These are phyloP conservation scores for Zapornia atra DNA, from an alignment of 2,113 vertebrate species.

Conservation along the genomic window DNA sequence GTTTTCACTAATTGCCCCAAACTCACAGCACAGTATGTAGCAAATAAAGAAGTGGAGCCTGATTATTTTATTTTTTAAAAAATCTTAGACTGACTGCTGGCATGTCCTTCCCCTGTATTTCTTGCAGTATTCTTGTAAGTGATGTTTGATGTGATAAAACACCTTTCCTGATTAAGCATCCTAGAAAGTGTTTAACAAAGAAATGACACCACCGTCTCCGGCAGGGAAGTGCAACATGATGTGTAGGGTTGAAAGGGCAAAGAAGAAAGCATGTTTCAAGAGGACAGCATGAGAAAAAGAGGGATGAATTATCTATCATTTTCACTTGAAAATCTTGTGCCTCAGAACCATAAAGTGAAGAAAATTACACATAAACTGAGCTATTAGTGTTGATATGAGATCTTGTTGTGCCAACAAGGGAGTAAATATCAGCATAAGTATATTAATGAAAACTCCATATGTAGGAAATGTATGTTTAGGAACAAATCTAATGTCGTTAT, in stretches of 20 bases:
- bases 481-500: background rate
- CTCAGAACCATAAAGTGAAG: background rate
- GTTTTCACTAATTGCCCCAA: background rate
- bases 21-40: background rate
- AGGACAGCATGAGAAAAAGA: background rate
- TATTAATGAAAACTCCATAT: background rate
- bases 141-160: background rate
- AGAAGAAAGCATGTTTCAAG: background rate
- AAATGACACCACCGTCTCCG: background rate
- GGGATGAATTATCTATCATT: background rate
- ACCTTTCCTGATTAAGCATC: background rate
- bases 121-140: background rate
- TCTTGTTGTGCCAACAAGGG: background rate
- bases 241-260: background rate
- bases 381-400: background rate
- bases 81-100: background rate
- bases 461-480: background rate
- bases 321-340: background rate
- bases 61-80: background rate
- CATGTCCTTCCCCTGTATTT: background rate
- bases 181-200: background rate
- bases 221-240: background rate
- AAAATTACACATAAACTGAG: slow-evolving; percentile 7
- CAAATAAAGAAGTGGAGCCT: background rate
- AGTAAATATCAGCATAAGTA: background rate